Base-by-base conservation (phyloP, 2,797 vertebrate genomes). In the Salarias fasciatus region DNA sequence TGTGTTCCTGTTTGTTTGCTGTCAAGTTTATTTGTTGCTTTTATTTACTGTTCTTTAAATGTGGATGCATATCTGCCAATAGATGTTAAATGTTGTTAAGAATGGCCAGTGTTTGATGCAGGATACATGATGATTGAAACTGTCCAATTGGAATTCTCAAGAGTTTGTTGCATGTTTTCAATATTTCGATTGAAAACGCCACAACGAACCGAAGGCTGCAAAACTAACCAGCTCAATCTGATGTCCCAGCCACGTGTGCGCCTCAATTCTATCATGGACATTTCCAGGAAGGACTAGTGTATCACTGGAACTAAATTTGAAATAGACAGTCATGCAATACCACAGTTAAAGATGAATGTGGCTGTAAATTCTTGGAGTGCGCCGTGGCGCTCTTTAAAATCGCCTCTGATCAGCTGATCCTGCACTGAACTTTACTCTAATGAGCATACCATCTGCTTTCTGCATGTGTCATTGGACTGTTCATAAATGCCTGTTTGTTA, bases 401-500 rank as follows among this genome's bases (percentile, higher is more conserved):
- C 59, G 68, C 48, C 52, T 80, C 44, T 8, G 62, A 89, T 91
- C 81, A 85, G 83, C 84, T 86, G 95, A 95, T 98, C 96, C 96
- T 96, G 91, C 96, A 98, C 89, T 91, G 95, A 99, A 96, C 95
- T 89, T 89, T 93, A 88, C 85, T 89, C 93, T 92, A 86, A 95
- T 92, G 94, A 94, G 94, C 91, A 94, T 94, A 90, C 95, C 95
- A 96, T 95, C 95, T 96, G 96, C 96, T 98, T 96, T 95, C 92
- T 96, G 96, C 97, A 99, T 96, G 96, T 97, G 93, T 96, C 96
- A 98, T 97, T 94, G 95, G 95, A 97, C 92, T 97, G 95, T 97
- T 97, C 95, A 96, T 94, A 97, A 96, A 95, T 96, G 96, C 96
- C 92, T 98, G 96, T 96, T 95, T 93, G 95, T 93, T 96, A 97